Conservation (phyloP, 1,140 invertebrate species). For the Drosophila pectinifera region DNA sequence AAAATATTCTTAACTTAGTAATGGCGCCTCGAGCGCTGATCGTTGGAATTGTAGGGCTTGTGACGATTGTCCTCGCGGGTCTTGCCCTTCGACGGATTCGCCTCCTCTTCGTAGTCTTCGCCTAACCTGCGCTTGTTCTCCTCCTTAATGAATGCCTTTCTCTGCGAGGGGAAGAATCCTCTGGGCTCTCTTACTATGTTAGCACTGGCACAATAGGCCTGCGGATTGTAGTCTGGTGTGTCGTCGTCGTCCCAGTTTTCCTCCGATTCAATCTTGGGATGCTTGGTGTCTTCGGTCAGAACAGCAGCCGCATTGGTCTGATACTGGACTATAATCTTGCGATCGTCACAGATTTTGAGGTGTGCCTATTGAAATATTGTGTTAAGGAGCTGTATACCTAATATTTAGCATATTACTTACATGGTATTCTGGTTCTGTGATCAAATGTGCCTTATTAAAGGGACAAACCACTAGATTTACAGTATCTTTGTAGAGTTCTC, state of each 20-base stretch:
- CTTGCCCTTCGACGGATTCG: neutral
- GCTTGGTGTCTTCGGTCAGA: slow-evolving; percentile 50
- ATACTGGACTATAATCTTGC: slow-evolving; percentile 71
- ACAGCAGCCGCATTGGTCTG: slow-evolving; percentile 39
- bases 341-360: slow-evolving; percentile 60
- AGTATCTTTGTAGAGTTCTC: slow-evolving; percentile 58
- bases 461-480: slow-evolving; percentile 65
- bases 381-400: no score
- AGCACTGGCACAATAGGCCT: slow-evolving; percentile 51
- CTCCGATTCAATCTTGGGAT: slow-evolving; percentile 57
- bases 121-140: slow-evolving; percentile 55
- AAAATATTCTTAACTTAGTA: neutral
- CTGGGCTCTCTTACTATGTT: slow-evolving; percentile 60
- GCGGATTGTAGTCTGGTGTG: slow-evolving; percentile 56
- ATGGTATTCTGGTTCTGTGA: slow-evolving; percentile 60
- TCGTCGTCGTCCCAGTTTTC: slow-evolving; percentile 72
- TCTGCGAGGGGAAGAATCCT: slow-evolving; percentile 59
- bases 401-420: slow-evolving; percentile 38
- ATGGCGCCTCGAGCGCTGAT: neutral
- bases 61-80: slow-evolving; percentile 1
- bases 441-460: slow-evolving; percentile 63
- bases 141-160: slow-evolving; percentile 64
- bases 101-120: slow-evolving; percentile 29
- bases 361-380: slow-evolving; percentile 37
- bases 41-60: slow-evolving; percentile 21